Evolutionary conservation across 2,888 invertebrate species (phyloP).

Genomic region (Argyresthia goedartella): DNA sequence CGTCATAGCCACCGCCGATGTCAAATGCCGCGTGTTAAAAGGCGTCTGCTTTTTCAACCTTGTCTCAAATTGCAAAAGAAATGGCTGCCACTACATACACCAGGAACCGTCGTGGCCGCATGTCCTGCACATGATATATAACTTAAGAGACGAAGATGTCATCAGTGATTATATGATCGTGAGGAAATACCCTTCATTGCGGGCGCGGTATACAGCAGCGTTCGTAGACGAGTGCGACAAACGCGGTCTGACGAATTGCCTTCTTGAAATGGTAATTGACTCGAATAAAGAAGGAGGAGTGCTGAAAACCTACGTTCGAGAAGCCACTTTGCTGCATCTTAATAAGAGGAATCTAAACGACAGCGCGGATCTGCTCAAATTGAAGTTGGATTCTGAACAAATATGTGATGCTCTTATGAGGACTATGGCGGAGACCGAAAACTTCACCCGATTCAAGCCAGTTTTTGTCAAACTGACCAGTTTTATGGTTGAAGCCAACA

Average conservation of each 20-base stretch:
- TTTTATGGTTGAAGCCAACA: conserved; percentile 25
- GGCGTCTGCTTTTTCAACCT: conserved; percentile 38
- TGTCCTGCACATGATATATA: conserved; percentile 16
- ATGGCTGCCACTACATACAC: conserved; percentile 30
- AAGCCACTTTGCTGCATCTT: conserved; percentile 19
- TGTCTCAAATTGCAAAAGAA: conserved; percentile 24
- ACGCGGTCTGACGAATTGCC: conserved; percentile 27
- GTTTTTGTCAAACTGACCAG: conserved; percentile 38
- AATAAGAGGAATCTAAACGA: conserved; percentile 13
- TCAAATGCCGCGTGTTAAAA: conserved; percentile 15
- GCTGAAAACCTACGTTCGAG: conserved; percentile 23
- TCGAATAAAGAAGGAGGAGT: conserved; percentile 20
- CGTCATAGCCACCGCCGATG: conserved; percentile 20
- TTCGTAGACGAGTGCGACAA: conserved; percentile 31
- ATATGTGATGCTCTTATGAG: conserved; percentile 39
- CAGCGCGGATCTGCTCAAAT: conserved; percentile 29
- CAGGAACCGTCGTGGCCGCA: conserved; percentile 7
- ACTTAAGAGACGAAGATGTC: conserved; percentile 23
- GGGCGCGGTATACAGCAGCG: conserved; percentile 24
- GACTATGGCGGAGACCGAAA: conserved; percentile 38
- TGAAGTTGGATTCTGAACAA: conserved; percentile 7
- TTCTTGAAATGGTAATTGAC: conserved; percentile 40
- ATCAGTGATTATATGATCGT: conserved; percentile 35
- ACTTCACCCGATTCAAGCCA: conserved; percentile 34
- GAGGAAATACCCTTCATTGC: conserved; percentile 17